Evolutionary conservation across 2,888 invertebrate species (phyloP).

Genomic region (Diabrotica balteata): DNA sequence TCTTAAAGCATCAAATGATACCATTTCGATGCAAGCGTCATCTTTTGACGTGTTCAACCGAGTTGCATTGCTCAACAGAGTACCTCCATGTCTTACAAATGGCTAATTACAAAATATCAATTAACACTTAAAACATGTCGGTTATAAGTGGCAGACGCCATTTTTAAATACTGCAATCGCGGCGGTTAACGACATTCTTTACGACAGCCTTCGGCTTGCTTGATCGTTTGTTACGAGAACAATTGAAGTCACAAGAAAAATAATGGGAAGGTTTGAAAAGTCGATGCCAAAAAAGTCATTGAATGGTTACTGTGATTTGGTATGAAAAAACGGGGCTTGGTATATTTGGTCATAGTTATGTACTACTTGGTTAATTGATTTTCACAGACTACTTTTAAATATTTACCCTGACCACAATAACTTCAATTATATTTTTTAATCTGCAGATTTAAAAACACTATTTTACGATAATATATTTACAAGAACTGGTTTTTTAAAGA

Average conservation of each 20-base stretch:
- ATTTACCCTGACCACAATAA: too few relatives aligned
- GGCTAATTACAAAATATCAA: conserved; percentile 41
- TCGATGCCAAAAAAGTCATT: conserved; percentile 19
- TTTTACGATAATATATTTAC: too few relatives aligned
- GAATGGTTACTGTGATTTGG: conserved; percentile 27
- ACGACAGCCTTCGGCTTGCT: conserved; percentile 29
- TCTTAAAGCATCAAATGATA: conserved; percentile 32
- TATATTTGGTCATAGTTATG: conserved; percentile 13
- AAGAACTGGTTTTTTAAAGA: too few relatives aligned
- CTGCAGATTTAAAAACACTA: too few relatives aligned
- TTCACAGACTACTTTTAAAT: neutral
- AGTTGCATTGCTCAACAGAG: conserved; percentile 29
- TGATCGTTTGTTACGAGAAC: conserved; percentile 27
- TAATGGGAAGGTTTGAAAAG: conserved; percentile 25
- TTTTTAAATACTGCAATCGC: conserved; percentile 38
- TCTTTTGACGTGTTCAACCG: conserved; percentile 30
- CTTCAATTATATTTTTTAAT: too few relatives aligned
- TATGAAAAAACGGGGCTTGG: conserved; percentile 8
- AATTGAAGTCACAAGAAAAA: conserved; percentile 28
- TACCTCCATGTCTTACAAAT: conserved; percentile 35
- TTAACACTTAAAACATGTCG: conserved; percentile 42
- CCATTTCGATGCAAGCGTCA: conserved; percentile 35
- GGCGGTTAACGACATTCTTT: conserved; percentile 38
- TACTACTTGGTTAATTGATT: conserved; percentile 9
- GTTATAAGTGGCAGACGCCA: conserved; percentile 40